Evolutionary conservation across 2,888 invertebrate genomes (phyloP), one percentile per base, ranked within the genome.

Genomic region (Cheilosia soror): DNA sequence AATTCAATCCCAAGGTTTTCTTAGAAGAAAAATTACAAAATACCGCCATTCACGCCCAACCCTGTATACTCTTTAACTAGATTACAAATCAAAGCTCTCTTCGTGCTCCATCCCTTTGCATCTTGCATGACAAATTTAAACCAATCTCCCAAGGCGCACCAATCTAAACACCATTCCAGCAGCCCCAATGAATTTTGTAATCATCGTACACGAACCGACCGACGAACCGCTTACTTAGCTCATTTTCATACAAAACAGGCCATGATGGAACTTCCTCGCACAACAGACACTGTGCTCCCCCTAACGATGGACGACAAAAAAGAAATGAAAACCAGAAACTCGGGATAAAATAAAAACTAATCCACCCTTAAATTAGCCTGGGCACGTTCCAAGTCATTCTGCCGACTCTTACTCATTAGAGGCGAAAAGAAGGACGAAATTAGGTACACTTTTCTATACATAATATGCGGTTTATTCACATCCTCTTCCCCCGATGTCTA

Each of bases 301-400:
- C 44, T 20, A 40, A 62, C 11, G 33, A 42, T 57, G 47, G n/a
- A 31, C 37, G 49, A 42, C 5, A 15, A 7, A 9, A 25, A 25
- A 58, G 20, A 33, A 20, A 25, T 15, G 20, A 33, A 55, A 31
- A 40, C 37, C 37, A 53, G 66, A 31, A 58, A 62, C 51, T 57
- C 25, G 5, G 55, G 69, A 69, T 63, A 49, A 71, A 77, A 77
- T 68, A 77, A 78, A 78, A 69, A 71, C 69, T 63, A 71, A 71
- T 71, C 78, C 69, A 73, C 75, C 84, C 71, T 51, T 55, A 84
- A 79, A 75, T 84, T 84, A 71, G 80, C 80, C 60, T 65, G 58
- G 69, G 71, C 71, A 75, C 80, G 71, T 79, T 71, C 57, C 68
- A 53, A 65, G 69, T 68, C 65, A 71, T 78, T 66, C 58, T 13